Conservation (phyloP, 2,113 vertebrate genomes). For the Cichladusa arquata region DNA sequence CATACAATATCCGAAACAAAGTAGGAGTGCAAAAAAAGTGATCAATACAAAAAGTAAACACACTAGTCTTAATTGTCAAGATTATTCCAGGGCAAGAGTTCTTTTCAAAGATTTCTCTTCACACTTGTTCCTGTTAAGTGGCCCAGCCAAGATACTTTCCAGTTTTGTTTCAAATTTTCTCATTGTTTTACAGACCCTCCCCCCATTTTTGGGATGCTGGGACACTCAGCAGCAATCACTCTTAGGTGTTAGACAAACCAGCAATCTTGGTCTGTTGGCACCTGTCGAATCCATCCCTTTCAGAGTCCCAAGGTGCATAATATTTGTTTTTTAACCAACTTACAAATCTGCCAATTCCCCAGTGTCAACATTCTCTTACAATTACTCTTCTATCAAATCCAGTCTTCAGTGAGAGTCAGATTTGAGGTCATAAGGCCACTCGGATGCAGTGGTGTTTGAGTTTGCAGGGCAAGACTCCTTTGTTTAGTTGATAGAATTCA, state of each 20-base stretch:
- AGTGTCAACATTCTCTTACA: conserved; percentile 67
- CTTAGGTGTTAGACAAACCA: conserved; percentile 67
- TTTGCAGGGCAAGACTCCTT: conserved; percentile 96
- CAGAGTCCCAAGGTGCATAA: conserved; percentile 64
- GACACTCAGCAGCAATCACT: conserved; percentile 61
- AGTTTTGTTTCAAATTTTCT: conserved; percentile 64
- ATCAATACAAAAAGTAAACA: conserved; percentile 83
- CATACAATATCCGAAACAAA: conserved; percentile 71
- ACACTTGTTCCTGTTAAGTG: conserved; percentile 63
- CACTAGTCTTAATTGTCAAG: conserved; percentile 80
- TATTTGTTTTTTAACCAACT: conserved; percentile 34
- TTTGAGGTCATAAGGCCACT: conserved; percentile 94
- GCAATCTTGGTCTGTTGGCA: conserved; percentile 61
- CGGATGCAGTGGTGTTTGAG: conserved; percentile 97
- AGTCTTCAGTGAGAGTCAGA: conserved; percentile 48
- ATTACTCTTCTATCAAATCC: conserved; percentile 65
- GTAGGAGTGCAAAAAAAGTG: conserved; percentile 79
- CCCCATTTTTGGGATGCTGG: conserved; percentile 52
- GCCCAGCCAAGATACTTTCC: conserved; percentile 72
- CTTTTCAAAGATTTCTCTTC: conserved; percentile 70
- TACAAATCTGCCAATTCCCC: conserved; percentile 68
- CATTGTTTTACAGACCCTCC: conserved; percentile 53
- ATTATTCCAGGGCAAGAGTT: conserved; percentile 84
- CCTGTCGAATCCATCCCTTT: conserved; percentile 52
- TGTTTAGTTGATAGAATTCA: conserved; percentile 99